phyloP scores from a whole-genome alignment of 2,113 vertebrate genomes.

The Elachura formosa region DNA sequence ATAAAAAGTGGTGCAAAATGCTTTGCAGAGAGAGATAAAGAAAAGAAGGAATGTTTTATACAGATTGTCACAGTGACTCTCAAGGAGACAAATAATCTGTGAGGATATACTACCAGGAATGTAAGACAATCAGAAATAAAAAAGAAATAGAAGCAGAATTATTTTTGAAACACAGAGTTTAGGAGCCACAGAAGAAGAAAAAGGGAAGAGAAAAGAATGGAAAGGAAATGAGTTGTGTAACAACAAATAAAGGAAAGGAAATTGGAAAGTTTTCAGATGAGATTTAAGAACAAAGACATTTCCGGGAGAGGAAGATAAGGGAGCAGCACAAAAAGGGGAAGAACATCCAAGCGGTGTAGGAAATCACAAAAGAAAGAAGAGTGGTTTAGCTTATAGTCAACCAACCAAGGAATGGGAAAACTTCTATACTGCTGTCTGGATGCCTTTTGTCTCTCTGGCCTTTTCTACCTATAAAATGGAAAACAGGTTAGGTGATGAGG shows the following conservation, averaged over 20 bases:
- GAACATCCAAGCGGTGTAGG: neutral
- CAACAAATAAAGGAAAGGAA: neutral
- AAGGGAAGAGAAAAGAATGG: neutral
- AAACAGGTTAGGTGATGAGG: neutral
- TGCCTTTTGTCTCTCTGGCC: neutral
- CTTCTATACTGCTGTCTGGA: neutral
- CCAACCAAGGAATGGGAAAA: neutral
- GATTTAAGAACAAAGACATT: conserved; percentile 1
- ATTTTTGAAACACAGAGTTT: neutral
- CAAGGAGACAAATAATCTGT: neutral
- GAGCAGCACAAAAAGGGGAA: neutral
- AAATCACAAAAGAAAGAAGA: neutral
- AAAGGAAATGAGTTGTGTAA: neutral
- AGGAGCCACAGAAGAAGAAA: neutral
- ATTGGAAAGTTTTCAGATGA: conserved; percentile 22
- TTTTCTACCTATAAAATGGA: neutral
- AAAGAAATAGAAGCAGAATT: neutral
- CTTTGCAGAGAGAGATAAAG: conserved; percentile 34
- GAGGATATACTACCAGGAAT: neutral
- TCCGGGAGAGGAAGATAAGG: neutral
- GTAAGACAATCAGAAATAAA: conserved; percentile 13
- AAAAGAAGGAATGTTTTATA: neutral
- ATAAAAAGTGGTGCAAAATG: conserved; percentile 13
- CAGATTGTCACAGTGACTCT: neutral
- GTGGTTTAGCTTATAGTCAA: neutral